Base-by-base conservation (phyloP, 2,113 vertebrate species). In the Lepisosteus oculatus region DNA sequence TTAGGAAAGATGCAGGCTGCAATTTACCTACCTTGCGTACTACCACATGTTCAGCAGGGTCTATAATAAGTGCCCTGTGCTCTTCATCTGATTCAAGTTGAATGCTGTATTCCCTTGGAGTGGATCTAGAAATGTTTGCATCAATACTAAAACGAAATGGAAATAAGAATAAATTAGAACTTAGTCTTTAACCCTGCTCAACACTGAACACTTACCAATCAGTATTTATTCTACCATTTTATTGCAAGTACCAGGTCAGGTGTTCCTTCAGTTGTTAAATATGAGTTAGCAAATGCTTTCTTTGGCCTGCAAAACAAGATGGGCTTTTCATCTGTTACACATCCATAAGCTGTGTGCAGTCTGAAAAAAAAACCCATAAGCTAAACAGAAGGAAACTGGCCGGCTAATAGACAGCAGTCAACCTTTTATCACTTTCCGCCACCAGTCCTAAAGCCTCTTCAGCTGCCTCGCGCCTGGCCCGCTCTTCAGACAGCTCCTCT, bases 31-130 rank as follows among this genome's bases (percentile, higher is more conserved):
- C 95, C 91, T 93, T 93, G 61, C 89, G 81, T 15, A 93, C 84
- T 15, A 95, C 43, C 0, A 95, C 79, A 0, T 93, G 93, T 68
- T 94, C 90, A 67, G 82, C 92, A 0, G 95, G 90, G 78, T 91
- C 84, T 29, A 96, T 90, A 61, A 93, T 92, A n/a, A 95, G 84
- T 14, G 93, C 92, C 43, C 94, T 93, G 77, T 91, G 92, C 71
- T 95, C 93, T 3, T 95, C 95, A 2, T 95, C 95, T 0, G 85
- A 66, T 12, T 95, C 94, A 89, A 97, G 83, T 65, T 94, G 93
- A 70, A 97, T 86, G 7, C 83, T 86, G 79, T 88, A 92, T 44
- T 93, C 92, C 5, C 86, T 85, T 61, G 81, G 83, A 66, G 55
- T 12, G 62, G 87, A 79, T 68, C 88, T 85, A 77, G 86, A 90